Evolutionary conservation across 2,797 vertebrate genomes (phyloP), one percentile per base, ranked within the genome.

Genomic region (Ctenopoma kingsleyae): DNA sequence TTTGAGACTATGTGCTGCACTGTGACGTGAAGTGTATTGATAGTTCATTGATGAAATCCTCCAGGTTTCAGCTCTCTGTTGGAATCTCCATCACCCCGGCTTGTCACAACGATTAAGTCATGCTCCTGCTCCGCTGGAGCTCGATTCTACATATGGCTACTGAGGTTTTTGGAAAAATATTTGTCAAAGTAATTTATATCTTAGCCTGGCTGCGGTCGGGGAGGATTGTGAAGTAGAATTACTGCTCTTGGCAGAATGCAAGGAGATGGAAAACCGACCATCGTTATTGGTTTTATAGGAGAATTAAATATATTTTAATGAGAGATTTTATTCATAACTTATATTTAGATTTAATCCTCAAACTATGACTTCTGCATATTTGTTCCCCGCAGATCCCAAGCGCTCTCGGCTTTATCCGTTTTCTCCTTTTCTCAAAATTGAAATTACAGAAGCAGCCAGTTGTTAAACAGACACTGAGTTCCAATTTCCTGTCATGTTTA

Each of bases 121-220:
- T 71, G 75, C 68, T 74, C 52, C 65, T 8, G 50, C 60, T 74
- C 43, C 6, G 2, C 79, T 66, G 10, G 46, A 70, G 71, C 74
- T 69, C 60, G n/a, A 13, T 63, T 79, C 76, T 84, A 49, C 76
- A 77, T 65, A 74, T 79, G 75, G 76, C 67, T 68, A 74, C 83
- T 74, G 80, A 80, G 86, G 74, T 63, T 85, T 91, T 87, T 79
- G 78, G 79, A 86, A 90, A 92, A 88, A 89, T 91, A 87, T 82
- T 90, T 90, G 77, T 91, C 81, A 80, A 81, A 89, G 87, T 91
- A 82, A 87, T 88, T 90, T 85, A 86, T 87, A 86, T 86, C 90
- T 84, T 55, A 49, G 76, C 67, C 74, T 12, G 77, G 57, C 75
- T 81, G 82, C 55, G 50, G 81, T 38, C 11, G 30, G 69, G 23